phyloP scores from a whole-genome alignment of 2,888 invertebrate genomes.

The Lathronympha strigana region DNA sequence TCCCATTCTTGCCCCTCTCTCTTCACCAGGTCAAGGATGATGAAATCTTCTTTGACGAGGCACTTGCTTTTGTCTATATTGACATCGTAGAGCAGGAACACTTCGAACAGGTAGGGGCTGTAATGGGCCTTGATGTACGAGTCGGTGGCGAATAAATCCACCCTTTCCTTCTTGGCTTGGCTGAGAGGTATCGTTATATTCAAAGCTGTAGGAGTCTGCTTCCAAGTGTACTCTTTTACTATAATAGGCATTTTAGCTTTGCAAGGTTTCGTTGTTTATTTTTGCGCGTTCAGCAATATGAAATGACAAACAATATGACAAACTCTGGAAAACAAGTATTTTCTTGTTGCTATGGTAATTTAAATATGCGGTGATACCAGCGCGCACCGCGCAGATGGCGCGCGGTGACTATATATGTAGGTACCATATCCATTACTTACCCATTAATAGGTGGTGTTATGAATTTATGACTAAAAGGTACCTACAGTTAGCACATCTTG shows the following conservation, averaged over 20 bases:
- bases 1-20: slow-evolving; percentile 82
- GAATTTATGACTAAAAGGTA: no score
- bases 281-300: not conserved
- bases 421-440: no score
- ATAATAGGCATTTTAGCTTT: slow-evolving; percentile 86
- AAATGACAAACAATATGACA: not conserved
- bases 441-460: no score
- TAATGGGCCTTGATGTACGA: slow-evolving; percentile 89
- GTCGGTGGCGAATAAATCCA: slow-evolving; percentile 88
- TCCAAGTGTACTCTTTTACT: slow-evolving; percentile 90
- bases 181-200: slow-evolving; percentile 87
- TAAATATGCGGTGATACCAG: not conserved
- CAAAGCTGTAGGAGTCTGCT: slow-evolving; percentile 86
- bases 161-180: slow-evolving; percentile 85
- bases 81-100: slow-evolving; percentile 86
- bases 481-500: no score
- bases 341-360: slow-evolving; percentile 29
- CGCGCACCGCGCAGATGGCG: no score
- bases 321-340: slow-evolving; percentile 11
- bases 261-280: not conserved
- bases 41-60: slow-evolving; percentile 84
- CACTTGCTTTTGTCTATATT: slow-evolving; percentile 86
- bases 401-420: no score
- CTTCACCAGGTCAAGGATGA: slow-evolving; percentile 88
- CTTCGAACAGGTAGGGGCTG: slow-evolving; percentile 90